phyloP scores from a whole-genome alignment of 2,888 invertebrate genomes.

The Acleris cristana region DNA sequence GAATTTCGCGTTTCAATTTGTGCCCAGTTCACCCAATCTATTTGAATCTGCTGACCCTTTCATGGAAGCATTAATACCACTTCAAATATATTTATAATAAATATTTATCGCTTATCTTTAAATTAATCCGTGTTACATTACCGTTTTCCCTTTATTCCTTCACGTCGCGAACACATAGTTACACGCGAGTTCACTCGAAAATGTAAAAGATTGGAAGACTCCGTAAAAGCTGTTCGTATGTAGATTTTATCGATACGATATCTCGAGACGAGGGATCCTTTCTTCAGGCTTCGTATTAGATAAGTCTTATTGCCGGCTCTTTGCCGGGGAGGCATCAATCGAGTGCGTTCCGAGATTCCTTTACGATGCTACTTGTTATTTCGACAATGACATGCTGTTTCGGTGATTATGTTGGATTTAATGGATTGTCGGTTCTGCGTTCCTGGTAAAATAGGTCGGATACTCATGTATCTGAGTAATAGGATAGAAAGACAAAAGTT shows the following conservation, averaged over 20 bases:
- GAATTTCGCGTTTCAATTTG: too few species aligned
- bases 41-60: too few species aligned
- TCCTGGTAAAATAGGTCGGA: too few species aligned
- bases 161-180: slow-evolving; percentile 11
- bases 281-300: slow-evolving; percentile 29
- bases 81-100: not conserved
- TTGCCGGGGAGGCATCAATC: slow-evolving; percentile 28
- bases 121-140: not conserved
- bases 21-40: too few species aligned
- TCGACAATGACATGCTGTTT: slow-evolving; percentile 13
- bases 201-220: slow-evolving; percentile 43
- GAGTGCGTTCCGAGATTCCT: slow-evolving; percentile 29
- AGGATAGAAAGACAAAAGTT: too few species aligned
- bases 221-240: slow-evolving; percentile 51
- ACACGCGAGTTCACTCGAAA: slow-evolving; percentile 25
- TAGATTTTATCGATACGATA: slow-evolving; percentile 61
- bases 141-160: not conserved
- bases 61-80: too few species aligned
- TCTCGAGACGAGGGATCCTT: slow-evolving; percentile 47
- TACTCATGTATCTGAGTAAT: too few species aligned
- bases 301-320: slow-evolving; percentile 35
- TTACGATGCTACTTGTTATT: slow-evolving; percentile 29
- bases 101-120: not conserved
- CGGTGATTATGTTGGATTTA: slow-evolving; percentile 14
- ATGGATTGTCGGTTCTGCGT: not conserved